Base-by-base conservation (phyloP, 2,888 invertebrate species). In the Latrodectus hesperus region DNA sequence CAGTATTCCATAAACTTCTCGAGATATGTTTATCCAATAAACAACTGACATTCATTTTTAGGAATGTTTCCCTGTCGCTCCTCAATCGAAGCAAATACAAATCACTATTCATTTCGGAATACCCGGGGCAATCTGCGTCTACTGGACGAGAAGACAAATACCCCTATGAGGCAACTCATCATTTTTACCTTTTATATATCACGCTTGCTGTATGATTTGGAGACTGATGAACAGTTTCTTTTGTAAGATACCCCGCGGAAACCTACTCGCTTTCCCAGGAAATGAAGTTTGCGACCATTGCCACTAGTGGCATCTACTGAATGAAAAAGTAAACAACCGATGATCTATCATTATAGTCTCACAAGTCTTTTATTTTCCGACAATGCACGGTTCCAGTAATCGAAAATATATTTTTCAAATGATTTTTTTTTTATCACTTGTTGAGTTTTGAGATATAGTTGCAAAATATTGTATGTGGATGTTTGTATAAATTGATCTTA, bases 261-360 rank as follows among this genome's bases (percentile, higher is more conserved):
- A 72, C 67, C n/a, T 60, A 55, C 65, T 65, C 78, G 17, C 38
- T 51, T 72, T 60, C 38, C 26, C 84, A 60, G 73, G 51, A 84
- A 84, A 79, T 84, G 73, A 84, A 78, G 70, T 52, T 52, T n/a
- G 65, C 12, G 49, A 17, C 67, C 26, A 64, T 55, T 68, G 84
- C 53, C 68, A 72, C 38, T 79, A 74, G 74, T 79, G 78, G 64
- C 74, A 55, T 38, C 84, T 84, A 74, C 73, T 73, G 79, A 78
- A 72, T 79, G 51, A 68, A 74, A 68, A 53, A 22, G 73, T 73
- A 79, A 84, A 79, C 79, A 84, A 22, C 67, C 38, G 55, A 74
- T 26, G 17, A 74, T 82, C 68, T 38, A 17, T 60, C 53, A 55
- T 60, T 74, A 14, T 71, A 52, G 16, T 22, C 5, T 17, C 17